A percentile compares a stretch with the other conserved stretches of the same genome.
Conservation (phyloP, 2,113 vertebrate genomes). For the Myodes glareolus region DNA sequence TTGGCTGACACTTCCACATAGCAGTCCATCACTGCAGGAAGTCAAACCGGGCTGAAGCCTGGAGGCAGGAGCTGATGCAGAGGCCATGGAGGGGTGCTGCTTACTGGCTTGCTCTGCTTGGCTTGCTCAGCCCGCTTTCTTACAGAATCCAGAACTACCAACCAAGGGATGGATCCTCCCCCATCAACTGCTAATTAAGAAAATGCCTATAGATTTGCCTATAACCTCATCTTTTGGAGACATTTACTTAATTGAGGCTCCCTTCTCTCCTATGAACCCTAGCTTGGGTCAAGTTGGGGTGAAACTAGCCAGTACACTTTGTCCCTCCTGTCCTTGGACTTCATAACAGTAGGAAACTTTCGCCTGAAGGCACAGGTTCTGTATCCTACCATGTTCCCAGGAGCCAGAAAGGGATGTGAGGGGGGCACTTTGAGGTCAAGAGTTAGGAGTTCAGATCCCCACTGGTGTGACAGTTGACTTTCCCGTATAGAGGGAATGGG, state of each 20-base stretch:
- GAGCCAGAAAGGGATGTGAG: background rate
- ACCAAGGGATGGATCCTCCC: background rate
- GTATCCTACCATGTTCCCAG: background rate
- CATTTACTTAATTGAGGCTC: background rate
- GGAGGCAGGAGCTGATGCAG: background rate
- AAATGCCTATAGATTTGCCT: background rate
- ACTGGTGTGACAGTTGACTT: background rate
- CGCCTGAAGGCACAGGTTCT: background rate
- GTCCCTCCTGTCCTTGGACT: background rate
- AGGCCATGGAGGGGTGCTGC: background rate
- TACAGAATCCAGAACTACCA: background rate
- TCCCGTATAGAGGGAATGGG: background rate
- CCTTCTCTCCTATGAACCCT: background rate
- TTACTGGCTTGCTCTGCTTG: background rate
- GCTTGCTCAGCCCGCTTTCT: background rate
- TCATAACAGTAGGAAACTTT: background rate
- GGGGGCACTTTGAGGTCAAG: background rate
- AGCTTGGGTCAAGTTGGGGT: background rate
- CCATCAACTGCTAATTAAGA: background rate
- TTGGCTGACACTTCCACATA: background rate
- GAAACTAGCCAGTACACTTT: background rate
- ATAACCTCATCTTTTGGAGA: background rate
- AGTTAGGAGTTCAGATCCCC: background rate
- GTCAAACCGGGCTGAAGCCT: background rate
- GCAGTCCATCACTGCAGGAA: background rate